Percentiles rank a stretch among this genome's conserved stretches.
These are phyloP conservation scores for Eilema sororculum DNA, from an alignment of 2,888 invertebrate genomes.

Conservation along the genomic window DNA sequence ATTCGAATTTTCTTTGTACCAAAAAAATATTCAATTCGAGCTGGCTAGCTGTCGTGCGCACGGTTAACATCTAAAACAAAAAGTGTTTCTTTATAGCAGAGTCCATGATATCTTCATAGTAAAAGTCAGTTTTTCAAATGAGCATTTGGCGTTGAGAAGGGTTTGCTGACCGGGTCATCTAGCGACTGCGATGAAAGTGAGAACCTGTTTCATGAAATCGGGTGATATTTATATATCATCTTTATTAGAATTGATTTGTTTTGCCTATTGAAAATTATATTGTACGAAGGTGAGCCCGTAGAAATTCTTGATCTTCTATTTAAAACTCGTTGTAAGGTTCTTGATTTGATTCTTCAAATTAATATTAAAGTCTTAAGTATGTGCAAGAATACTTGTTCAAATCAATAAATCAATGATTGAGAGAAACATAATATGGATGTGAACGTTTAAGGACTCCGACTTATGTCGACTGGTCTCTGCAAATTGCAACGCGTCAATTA, in stretches of 20 bases:
- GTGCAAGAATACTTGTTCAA: too few species aligned
- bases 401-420: too few species aligned
- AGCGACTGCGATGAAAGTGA: slow-evolving; percentile 26
- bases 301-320: too few species aligned
- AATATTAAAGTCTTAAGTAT: too few species aligned
- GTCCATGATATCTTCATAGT: slow-evolving; percentile 18
- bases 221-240: not conserved
- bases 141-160: slow-evolving; percentile 37
- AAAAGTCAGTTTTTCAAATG: slow-evolving; percentile 33
- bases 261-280: not conserved
- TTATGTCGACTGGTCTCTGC: not conserved
- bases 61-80: not conserved
- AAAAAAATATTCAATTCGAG: not conserved
- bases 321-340: too few species aligned
- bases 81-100: slow-evolving; percentile 13
- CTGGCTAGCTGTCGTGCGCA: not conserved
- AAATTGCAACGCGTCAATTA: not conserved
- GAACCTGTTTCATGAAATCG: slow-evolving; percentile 7
- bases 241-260: not conserved
- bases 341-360: too few species aligned
- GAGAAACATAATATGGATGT: too few species aligned
- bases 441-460: not conserved
- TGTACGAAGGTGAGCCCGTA: not conserved
- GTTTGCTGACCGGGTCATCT: slow-evolving; percentile 32
- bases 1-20: not conserved